Base-by-base conservation (phyloP, 2,113 vertebrate genomes). In the Fulica atra region DNA sequence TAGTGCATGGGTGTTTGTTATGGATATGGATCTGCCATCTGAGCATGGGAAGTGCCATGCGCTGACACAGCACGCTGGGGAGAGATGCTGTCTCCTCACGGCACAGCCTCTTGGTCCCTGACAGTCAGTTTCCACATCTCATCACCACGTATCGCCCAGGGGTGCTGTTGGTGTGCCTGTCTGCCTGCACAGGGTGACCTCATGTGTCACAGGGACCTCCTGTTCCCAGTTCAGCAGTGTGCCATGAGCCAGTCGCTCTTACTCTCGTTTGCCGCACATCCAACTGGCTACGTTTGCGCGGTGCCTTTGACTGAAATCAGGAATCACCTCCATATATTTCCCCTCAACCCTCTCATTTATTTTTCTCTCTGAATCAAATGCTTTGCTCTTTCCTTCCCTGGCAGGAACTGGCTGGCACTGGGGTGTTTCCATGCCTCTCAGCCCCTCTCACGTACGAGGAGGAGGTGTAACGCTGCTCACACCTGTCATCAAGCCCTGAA, bases 31-130 rank as follows among this genome's bases (percentile, higher is more conserved):
- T 60, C 44, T 38, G 77, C 48, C 23, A 5, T 36, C 3, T 1
- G 74, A 86, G 78, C 70, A 9, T 0, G 0, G 83, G 26, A 16
- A 15, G 91, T 14, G 16, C 66, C 17, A 24, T 0, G 0, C 57
- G 51, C 57, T 38, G 36, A 8, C 35, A 13, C 65, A 28, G 53
- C 72, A 31, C 11, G 0, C 38, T 64, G 35, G 40, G 31, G 61
- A 38, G 81, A 46, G 70, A 31, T 7, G 50, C 16, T 60, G 64
- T 46, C 3, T 1, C 17, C 46, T 74, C n/a, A 82, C 59, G 48
- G 69, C 57, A 31, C 35, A 33, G 83, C 33, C 13, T 78, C 12
- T n/a, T 74, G 72, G 36, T n/a, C 72, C 15, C 60, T 44, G 36
- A 4, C 31, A 16, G 46, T 70, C 53, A 65, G 36, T 64, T 80